Evolutionary conservation across 2,888 invertebrate species (phyloP).

Genomic region (Scaptomyza cyrtandrae): DNA sequence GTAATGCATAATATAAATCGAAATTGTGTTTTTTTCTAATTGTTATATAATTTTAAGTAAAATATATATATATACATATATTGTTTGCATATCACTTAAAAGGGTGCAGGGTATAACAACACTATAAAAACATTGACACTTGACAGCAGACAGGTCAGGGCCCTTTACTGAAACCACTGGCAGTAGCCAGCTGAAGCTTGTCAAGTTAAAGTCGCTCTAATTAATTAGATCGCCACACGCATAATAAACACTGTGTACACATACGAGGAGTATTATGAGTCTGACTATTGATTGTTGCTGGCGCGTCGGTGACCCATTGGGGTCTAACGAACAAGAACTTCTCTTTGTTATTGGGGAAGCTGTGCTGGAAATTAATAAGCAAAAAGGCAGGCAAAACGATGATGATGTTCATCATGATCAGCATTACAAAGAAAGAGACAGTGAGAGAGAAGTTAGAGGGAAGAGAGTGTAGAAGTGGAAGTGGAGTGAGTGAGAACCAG

Average conservation of each 20-base stretch:
- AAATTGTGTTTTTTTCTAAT: no score
- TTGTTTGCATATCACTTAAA: no score
- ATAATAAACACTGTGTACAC: conserved; percentile 10
- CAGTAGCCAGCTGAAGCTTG: conserved; percentile 20
- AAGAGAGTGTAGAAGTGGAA: neutral
- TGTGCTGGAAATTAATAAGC: conserved; percentile 46
- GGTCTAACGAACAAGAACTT: conserved; percentile 48
- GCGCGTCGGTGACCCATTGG: conserved; percentile 51
- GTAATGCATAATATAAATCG: no score
- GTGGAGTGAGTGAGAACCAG: conserved; percentile 62
- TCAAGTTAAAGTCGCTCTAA: conserved; percentile 49
- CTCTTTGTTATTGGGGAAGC: conserved; percentile 69
- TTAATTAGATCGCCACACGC: conserved; percentile 66
- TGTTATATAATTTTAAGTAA: no score
- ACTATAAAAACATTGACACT: conserved; percentile 30
- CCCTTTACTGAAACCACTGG: conserved; percentile 46
- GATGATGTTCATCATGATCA: conserved; percentile 21
- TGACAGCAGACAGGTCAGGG: conserved; percentile 58
- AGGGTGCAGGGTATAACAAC: conserved; percentile 21
- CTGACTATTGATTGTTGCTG: conserved; percentile 14
- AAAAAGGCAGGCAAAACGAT: conserved; percentile 32
- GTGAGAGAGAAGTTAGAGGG: neutral
- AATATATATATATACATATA: no score
- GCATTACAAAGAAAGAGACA: no score
- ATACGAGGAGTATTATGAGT: conserved; percentile 1